Evolutionary conservation across 2,797 vertebrate species (phyloP), one percentile per base, ranked within the genome.

Genomic region (Toxotes lorentzi): DNA sequence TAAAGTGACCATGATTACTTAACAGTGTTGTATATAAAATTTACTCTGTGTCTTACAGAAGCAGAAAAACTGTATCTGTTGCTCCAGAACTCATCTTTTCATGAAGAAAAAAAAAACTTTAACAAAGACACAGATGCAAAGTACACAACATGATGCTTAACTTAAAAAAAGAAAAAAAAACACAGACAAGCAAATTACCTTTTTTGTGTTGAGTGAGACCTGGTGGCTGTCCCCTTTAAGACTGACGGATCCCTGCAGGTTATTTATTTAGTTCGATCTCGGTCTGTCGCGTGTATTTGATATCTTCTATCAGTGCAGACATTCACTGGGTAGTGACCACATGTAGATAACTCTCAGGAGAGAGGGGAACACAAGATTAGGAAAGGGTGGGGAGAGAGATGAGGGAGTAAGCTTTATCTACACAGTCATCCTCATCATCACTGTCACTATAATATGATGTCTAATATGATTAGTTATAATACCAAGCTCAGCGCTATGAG

Each of bases 381-480:
- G 24, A 60, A 71, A 53, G 47, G 83, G 70, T 38, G 81, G 86
- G 66, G 77, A 57, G 35, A 43, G 65, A 48, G 76, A 73, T 79
- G 60, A 84, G 78, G 45, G 41, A 70, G 56, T 81, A 78, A 89
- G 80, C 84, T 60, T 85, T 65, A 78, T 85, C 85, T 73, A 71
- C 77, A 69, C 54, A 11, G 54, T 82, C 76, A 89, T 72, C 68
- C 43, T 76, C 62, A 73, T 77, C 58, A 12, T 74, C 70, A 45
- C 56, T 27, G 62, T 73, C 32, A 62, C 62, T 67, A 61, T 73
- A 67, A 58, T 17, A 21, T 70, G 12, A 67, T 48, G 30, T 70
- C 40, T 86, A 78, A 88, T 82, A 75, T 69, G 84, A 89, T 91
- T 85, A 86, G 66, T 27, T 50, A n/a, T 78, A 57, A 83, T 70